Evolutionary conservation across 1,140 invertebrate species (phyloP), one percentile per base, ranked within the genome.

Genomic region (Ostrea denselamellosa): DNA sequence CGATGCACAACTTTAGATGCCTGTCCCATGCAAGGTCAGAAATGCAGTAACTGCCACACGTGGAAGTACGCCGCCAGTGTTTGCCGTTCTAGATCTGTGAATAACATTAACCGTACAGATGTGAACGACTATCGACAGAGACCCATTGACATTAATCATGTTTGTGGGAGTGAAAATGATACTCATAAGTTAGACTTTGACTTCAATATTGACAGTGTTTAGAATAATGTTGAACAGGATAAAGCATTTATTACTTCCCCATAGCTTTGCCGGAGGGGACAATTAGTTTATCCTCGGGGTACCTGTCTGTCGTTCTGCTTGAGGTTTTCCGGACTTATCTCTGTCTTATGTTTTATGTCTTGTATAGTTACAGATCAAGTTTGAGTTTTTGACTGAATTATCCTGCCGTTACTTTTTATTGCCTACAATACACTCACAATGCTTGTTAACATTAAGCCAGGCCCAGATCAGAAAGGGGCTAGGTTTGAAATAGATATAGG

Each of bases 31-130:
- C 56, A 58, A 62, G 83, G 22, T 3, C 56, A 85, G 52, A 62
- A 28, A 22, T 85, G 56, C 25, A 58, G 62, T 19, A 85, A 58
- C 34, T 85, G 83, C 25, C n/a, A 85, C n/a, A 85, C 62, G 28
- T 62, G n/a, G 53, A 85, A 85, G 22, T 54, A 62, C 25, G 62
- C 34, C 56, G 4, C 83, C 19, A 28, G 62, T 14, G 54, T 44
- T 44, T 5, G 34, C 34, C 34, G 34, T 44, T 44, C 34, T 44
- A 44, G 34, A 44, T 44, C 34, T 44, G 34, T 44, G 34, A 44
- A 2, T 44, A 44, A 44, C 34, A 44, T 44, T 44, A 1, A 44
- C 34, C 34, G 5, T 44, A 44, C 34, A 44, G 34, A 62, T 62
- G 12, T 5, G n/a, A 12, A 19, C n/a, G n/a, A 62, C 0, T 62